Evolutionary conservation across 2,888 invertebrate species (phyloP), one percentile per base, ranked within the genome.

Genomic region (Calliphora vomitoria): DNA sequence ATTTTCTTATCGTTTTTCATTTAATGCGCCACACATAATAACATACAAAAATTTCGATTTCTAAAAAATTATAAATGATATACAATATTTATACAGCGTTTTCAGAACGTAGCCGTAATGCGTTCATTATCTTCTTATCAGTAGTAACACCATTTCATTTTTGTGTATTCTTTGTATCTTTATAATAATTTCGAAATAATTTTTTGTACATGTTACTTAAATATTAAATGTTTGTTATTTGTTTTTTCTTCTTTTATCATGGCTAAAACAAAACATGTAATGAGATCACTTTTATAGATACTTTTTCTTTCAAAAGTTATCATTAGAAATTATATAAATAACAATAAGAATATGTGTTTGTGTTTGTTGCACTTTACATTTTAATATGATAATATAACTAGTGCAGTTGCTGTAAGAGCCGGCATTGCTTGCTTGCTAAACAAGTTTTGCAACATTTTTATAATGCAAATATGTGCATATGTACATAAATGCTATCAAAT

Each of bases 391-490:
- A 0, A 13, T 13, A 13, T 55, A 55, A 5, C 11, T 25, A 13
- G 4, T 58, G 58, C 58, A 58, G 25, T 55, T 20, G 6, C 8
- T 18, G 6, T 55, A 8, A 18, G 3, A 2, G 55, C 20, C 55
- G 55, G 55, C 10, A 18, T 55, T 8, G 8, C 18, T 53, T 4
- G 41, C 55, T 69, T 74, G 50, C 47, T 58, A 71, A 86, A 79
- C 82, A 79, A 75, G 82, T 86, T 82, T 80, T 82, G 68, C 74
- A 68, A 80, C 79, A 75, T 79, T 86, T 86, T 72, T 44, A 62
- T 11, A 68, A 62, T 35, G 35, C 4, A 35, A 35, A 35, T 35
- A 13, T 50, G 15, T n/a, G 10, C 20, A 66, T 55, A 31, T n/a
- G n/a, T 13, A 50, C n/a, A n/a, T 44, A 44, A 44, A 44, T 44